A percentile compares a stretch with the other conserved stretches of the same genome.
These are phyloP conservation scores for Synanceia verrucosa DNA, from an alignment of 2,797 vertebrate genomes.

Conservation along the genomic window DNA sequence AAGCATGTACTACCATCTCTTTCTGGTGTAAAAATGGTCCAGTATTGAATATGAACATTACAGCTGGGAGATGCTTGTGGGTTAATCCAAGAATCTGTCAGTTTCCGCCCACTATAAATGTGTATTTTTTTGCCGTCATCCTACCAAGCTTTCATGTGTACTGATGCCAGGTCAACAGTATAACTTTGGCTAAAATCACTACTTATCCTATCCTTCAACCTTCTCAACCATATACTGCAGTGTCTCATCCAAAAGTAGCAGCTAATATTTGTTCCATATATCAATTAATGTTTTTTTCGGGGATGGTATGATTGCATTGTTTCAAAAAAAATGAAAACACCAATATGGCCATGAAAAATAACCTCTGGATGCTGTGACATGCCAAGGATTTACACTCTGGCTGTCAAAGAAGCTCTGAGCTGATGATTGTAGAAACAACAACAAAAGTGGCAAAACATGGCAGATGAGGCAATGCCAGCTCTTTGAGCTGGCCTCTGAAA, in stretches of 20 bases:
- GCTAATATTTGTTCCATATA: neutral
- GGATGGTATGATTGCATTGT: neutral
- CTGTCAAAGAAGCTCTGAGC: constrained; percentile 27
- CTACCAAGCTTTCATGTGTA: too few relatives aligned
- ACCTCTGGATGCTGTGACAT: neutral
- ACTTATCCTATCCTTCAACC: neutral
- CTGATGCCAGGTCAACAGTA: neutral
- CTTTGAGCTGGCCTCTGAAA: constrained; percentile 51
- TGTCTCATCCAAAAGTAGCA: neutral
- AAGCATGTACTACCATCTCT: neutral
- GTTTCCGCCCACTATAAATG: neutral
- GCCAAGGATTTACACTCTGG: constrained; percentile 1
- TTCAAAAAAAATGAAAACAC: neutral
- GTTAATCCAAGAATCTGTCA: neutral
- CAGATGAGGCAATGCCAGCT: constrained; percentile 14
- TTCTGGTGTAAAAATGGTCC: neutral
- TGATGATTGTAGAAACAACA: constrained; percentile 32
- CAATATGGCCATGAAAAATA: constrained; percentile 15
- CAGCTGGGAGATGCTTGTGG: neutral
- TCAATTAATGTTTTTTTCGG: neutral
- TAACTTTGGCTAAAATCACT: neutral
- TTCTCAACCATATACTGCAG: neutral
- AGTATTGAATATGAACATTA: neutral
- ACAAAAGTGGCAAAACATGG: constrained; percentile 23
- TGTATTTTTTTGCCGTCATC: too few relatives aligned